Evolutionary conservation across 1,140 invertebrate genomes (phyloP).

Genomic region (Pachypsylla venusta): DNA sequence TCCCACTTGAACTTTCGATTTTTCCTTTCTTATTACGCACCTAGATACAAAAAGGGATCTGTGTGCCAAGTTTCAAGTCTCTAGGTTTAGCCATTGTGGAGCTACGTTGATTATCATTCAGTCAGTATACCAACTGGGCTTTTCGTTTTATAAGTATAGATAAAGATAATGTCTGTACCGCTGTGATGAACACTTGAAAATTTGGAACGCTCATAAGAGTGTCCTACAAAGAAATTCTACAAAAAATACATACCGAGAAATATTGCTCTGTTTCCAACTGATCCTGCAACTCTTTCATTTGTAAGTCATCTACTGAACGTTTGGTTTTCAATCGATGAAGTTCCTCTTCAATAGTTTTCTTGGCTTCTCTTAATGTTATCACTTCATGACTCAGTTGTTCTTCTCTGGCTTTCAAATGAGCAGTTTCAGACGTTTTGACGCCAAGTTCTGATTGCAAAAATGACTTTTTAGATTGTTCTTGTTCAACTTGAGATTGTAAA

Average conservation of each 20-base stretch:
- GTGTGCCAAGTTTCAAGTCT: no score
- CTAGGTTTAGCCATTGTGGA: no score
- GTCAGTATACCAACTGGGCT: no score
- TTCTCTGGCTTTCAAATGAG: constrained; percentile 55
- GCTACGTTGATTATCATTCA: no score
- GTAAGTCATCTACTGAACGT: constrained; percentile 51
- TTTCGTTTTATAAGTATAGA: no score
- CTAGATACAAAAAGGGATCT: no score
- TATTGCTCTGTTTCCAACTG: constrained; percentile 86
- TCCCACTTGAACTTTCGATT: no score
- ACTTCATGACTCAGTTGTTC: constrained; percentile 58
- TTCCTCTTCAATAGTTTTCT: constrained; percentile 61
- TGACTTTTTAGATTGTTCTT: constrained; percentile 68
- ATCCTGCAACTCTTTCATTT: constrained; percentile 85
- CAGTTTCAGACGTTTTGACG: constrained; percentile 50
- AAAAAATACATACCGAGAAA: constrained; percentile 46
- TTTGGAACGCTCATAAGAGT: no score
- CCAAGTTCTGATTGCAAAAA: constrained; percentile 56
- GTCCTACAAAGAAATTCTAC: constrained; percentile 7
- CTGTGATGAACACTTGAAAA: no score
- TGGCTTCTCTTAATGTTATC: constrained; percentile 48
- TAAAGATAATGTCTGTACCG: no score
- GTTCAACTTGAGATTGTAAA: constrained; percentile 68
- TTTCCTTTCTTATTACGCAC: no score
- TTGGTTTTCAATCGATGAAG: constrained; percentile 58